Percentiles rank a stretch among this genome's conserved stretches.
These are phyloP conservation scores for Rhopalosiphum nymphaeae DNA, from an alignment of 2,888 invertebrate species.

Conservation along the genomic window DNA sequence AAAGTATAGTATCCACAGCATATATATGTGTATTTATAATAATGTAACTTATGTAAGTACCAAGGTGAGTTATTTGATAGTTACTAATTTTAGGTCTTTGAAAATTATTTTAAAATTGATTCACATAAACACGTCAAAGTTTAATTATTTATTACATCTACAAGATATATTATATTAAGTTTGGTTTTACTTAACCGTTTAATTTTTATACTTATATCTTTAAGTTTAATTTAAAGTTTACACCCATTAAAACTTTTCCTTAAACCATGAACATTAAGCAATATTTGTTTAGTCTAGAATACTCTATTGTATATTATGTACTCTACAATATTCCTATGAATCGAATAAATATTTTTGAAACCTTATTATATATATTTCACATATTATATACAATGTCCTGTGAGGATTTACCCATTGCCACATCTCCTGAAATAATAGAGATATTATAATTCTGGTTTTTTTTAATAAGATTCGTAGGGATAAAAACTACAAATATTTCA, in stretches of 20 bases:
- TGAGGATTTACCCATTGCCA: no score
- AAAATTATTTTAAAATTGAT: neutral
- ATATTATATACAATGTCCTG: no score
- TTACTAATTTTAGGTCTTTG: neutral
- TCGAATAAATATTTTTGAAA: neutral
- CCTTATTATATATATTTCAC: neutral
- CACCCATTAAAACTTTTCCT: neutral
- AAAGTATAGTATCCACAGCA: neutral
- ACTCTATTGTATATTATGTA: neutral
- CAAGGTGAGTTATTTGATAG: neutral
- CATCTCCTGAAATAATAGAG: no score
- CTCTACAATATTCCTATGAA: neutral
- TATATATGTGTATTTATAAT: neutral
- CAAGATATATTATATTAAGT: neutral
- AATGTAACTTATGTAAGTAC: neutral
- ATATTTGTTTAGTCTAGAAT: neutral
- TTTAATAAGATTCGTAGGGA: no score
- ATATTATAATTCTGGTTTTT: no score
- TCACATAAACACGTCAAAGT: neutral
- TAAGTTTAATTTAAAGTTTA: neutral
- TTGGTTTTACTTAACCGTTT: neutral
- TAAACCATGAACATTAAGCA: neutral
- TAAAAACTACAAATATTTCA: no score
- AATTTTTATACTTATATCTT: neutral
- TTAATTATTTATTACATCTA: neutral